Evolutionary conservation across 2,888 invertebrate genomes (phyloP).

Genomic region (Meta bourneti): DNA sequence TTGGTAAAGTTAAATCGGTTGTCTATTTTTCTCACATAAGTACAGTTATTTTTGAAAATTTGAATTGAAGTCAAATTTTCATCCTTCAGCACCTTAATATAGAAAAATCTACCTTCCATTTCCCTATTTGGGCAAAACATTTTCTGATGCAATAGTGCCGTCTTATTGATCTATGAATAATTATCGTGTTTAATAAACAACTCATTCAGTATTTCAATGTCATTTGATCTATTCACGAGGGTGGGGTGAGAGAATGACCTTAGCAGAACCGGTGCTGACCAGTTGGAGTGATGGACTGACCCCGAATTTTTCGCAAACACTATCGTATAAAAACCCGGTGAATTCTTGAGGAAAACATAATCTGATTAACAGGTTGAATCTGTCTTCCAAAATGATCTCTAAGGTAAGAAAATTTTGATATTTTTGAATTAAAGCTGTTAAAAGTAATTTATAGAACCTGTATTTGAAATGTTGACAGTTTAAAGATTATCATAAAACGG

Average conservation of each 20-base stretch:
- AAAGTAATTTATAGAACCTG: no score
- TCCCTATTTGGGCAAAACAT: background rate
- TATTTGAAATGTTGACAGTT: no score
- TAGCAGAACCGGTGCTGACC: slow-evolving; percentile 12
- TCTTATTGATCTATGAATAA: slow-evolving; percentile 3
- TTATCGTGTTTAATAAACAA: slow-evolving; percentile 21
- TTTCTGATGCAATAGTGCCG: slow-evolving; percentile 4
- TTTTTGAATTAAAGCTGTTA: no score
- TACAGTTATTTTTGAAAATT: background rate
- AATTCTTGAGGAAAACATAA: background rate
- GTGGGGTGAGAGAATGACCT: slow-evolving; percentile 19
- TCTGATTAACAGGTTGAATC: background rate
- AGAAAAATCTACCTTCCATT: background rate
- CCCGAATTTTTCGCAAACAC: background rate
- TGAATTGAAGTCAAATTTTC: background rate
- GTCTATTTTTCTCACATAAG: background rate
- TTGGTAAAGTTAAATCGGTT: no score
- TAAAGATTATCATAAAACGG: no score
- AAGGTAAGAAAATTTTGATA: background rate
- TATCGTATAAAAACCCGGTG: background rate
- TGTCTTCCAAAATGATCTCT: slow-evolving; percentile 8
- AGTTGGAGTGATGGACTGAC: background rate
- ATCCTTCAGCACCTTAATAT: background rate
- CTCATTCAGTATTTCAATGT: background rate
- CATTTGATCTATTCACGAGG: slow-evolving; percentile 10